A percentile compares a stretch with the other conserved stretches of the same genome.
phyloP scores from a whole-genome alignment of 2,888 invertebrate genomes.

The Sipunculus nudus region DNA sequence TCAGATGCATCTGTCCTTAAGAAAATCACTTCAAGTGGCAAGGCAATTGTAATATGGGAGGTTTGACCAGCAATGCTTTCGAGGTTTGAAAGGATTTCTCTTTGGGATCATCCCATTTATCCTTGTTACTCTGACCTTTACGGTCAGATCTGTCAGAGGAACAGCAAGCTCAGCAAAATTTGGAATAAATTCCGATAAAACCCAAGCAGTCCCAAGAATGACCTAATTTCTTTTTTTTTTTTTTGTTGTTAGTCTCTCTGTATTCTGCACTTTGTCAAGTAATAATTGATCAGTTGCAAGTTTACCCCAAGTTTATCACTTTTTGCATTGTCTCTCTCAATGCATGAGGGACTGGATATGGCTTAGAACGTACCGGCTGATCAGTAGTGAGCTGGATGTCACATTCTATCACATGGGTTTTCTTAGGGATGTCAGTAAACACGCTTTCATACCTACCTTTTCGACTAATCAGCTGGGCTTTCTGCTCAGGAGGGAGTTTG shows the following conservation, averaged over 20 bases:
- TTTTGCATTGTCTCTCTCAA: background rate
- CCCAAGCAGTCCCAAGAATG: constrained; percentile 11
- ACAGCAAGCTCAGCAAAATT: constrained; percentile 23
- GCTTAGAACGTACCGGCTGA: background rate
- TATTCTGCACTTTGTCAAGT: constrained; percentile 3
- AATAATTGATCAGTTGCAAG: background rate
- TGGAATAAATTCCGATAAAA: constrained; percentile 20
- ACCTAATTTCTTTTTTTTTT: constrained; percentile 7
- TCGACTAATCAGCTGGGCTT: too few relatives aligned
- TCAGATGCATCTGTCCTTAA: constrained; percentile 39
- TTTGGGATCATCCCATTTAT: constrained; percentile 22
- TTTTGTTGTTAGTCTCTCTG: constrained; percentile 6
- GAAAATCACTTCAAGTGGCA: constrained; percentile 22
- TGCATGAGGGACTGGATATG: background rate
- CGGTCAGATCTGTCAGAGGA: constrained; percentile 33
- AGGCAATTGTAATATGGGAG: constrained; percentile 32
- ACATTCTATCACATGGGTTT: background rate
- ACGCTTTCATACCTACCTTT: background rate
- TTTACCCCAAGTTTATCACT: background rate
- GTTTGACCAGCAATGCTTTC: constrained; percentile 10
- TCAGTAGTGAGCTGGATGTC: background rate
- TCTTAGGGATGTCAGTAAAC: background rate
- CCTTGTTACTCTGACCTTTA: constrained; percentile 17
- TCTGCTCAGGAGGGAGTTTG: too few relatives aligned
- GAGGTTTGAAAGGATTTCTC: constrained; percentile 21